Evolutionary conservation across 2,888 invertebrate genomes (phyloP).

Genomic region (Drosophila mettleri): DNA sequence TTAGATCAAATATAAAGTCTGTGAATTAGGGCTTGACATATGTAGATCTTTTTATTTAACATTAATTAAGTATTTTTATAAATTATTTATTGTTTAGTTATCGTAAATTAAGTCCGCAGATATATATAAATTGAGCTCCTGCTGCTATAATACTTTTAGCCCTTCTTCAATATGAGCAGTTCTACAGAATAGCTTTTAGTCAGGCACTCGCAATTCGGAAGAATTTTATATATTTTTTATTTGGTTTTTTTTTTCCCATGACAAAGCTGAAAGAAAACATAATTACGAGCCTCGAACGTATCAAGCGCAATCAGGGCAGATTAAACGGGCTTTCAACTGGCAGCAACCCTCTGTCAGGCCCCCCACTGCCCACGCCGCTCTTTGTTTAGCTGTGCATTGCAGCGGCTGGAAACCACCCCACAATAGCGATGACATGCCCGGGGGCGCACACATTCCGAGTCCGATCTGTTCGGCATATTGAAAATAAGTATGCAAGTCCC

Average conservation of each 20-base stretch:
- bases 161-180: no score
- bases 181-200: not conserved
- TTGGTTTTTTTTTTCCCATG: conserved; percentile 21
- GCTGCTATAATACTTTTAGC: no score
- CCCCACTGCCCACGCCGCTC: not conserved
- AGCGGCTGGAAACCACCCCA: conserved; percentile 45
- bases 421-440: conserved; percentile 9
- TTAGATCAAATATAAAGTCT: not conserved
- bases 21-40: not conserved
- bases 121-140: no score
- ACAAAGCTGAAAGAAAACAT: conserved; percentile 53
- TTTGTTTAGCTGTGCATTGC: conserved; percentile 39
- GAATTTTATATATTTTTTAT: not conserved
- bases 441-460: conserved; percentile 4
- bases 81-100: not conserved
- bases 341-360: conserved; percentile 42
- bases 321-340: conserved; percentile 46
- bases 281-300: conserved; percentile 45
- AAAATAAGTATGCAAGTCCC: conserved; percentile 45
- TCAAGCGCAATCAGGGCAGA: conserved; percentile 48
- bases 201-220: not conserved
- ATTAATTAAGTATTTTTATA: not conserved
- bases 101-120: not conserved
- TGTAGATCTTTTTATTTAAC: no score
- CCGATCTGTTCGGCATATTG: conserved; percentile 46